phyloP scores from a whole-genome alignment of 2,888 invertebrate species.

The Macrophya annulata region DNA sequence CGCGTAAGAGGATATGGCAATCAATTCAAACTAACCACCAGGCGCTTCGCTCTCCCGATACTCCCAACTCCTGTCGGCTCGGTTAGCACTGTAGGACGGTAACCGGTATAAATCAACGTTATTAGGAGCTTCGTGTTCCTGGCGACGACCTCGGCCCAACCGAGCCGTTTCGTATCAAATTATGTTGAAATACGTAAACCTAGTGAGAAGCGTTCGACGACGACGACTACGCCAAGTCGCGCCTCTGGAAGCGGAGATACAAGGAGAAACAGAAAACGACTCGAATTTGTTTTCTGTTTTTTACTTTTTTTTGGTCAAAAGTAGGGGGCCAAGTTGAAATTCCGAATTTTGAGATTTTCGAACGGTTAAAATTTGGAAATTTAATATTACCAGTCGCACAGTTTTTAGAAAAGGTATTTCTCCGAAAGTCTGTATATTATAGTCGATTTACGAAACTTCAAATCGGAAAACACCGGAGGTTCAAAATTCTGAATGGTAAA shows the following conservation, averaged over 20 bases:
- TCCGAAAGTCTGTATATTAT: too few species aligned
- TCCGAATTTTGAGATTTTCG: too few species aligned
- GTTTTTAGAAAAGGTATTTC: too few species aligned
- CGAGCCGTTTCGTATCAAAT: constrained; percentile 78
- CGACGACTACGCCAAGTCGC: not conserved
- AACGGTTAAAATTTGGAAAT: too few species aligned
- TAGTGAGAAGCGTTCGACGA: not conserved
- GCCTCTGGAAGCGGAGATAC: not conserved
- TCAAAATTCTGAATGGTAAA: too few species aligned
- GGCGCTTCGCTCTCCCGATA: constrained; percentile 42
- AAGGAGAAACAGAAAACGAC: not conserved
- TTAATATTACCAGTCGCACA: too few species aligned
- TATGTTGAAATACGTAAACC: constrained; percentile 72
- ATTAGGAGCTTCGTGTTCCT: constrained; percentile 78
- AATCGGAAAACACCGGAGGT: not conserved
- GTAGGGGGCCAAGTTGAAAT: not conserved
- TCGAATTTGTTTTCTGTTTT: not conserved
- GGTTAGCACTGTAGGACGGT: constrained; percentile 37
- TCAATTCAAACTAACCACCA: constrained; percentile 77
- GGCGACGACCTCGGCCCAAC: constrained; percentile 68
- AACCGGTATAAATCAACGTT: constrained; percentile 77
- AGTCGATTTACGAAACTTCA: not conserved
- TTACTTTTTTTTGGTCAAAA: not conserved
- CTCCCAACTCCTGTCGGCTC: constrained; percentile 43
- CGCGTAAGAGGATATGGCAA: constrained; percentile 77